Conservation (phyloP, 1,140 invertebrate species). For the Nilaparvata lugens region DNA sequence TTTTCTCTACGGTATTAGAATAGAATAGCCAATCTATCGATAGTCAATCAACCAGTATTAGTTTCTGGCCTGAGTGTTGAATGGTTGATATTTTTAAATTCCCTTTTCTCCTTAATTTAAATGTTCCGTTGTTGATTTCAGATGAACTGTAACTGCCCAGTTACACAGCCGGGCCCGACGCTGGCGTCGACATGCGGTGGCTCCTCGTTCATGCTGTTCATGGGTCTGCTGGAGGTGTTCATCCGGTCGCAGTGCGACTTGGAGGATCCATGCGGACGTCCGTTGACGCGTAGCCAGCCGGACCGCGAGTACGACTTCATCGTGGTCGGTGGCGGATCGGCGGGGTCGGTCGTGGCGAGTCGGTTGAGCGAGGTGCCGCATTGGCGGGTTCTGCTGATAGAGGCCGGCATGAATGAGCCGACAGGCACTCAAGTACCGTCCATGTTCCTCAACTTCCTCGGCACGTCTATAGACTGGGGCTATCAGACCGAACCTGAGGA, state of each 20-base stretch:
- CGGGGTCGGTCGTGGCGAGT: slow-evolving; percentile 60
- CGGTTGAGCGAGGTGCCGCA: slow-evolving; percentile 61
- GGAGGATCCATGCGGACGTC: slow-evolving; percentile 70
- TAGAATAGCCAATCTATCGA: too few relatives aligned
- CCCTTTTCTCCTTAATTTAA: too few relatives aligned
- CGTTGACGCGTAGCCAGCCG: slow-evolving; percentile 45
- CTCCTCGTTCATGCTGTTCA: slow-evolving; percentile 73
- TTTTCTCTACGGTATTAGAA: too few relatives aligned
- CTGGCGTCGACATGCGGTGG: slow-evolving; percentile 71
- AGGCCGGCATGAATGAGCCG: slow-evolving; percentile 73
- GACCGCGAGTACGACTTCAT: slow-evolving; percentile 72
- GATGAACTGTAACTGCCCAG: slow-evolving; percentile 55
- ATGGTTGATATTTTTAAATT: too few relatives aligned
- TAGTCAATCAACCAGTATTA: too few relatives aligned
- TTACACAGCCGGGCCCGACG: slow-evolving; percentile 64
- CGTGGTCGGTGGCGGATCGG: slow-evolving; percentile 79
- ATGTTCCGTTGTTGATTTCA: slow-evolving; percentile 7
- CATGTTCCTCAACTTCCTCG: slow-evolving; percentile 75
- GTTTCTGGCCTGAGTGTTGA: too few relatives aligned
- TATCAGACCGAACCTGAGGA: slow-evolving; percentile 80
- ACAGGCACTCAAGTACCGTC: slow-evolving; percentile 75
- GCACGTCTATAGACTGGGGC: slow-evolving; percentile 76
- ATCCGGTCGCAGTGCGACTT: slow-evolving; percentile 72
- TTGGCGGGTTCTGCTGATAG: slow-evolving; percentile 70
- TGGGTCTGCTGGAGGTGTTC: slow-evolving; percentile 76